Evolutionary conservation across 2,797 vertebrate species (phyloP).

Genomic region (Lacerta viridis): DNA sequence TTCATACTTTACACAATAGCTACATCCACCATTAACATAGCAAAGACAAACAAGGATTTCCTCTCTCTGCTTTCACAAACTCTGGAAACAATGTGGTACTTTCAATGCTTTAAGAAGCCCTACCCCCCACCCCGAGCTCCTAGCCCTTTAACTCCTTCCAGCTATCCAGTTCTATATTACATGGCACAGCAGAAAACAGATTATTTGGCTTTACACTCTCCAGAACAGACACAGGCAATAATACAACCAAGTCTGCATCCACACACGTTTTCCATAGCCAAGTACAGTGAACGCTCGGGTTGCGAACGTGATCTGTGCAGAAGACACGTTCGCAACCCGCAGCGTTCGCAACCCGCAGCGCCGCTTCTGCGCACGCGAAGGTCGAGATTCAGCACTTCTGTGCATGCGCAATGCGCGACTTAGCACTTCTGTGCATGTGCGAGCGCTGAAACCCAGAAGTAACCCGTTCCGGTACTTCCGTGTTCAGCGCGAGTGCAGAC

Average conservation of each 20-base stretch:
- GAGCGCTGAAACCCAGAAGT: too few species aligned
- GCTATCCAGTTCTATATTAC: background rate
- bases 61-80: background rate
- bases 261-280: background rate
- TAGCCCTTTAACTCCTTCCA: background rate
- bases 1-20: background rate
- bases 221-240: background rate
- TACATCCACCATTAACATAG: background rate
- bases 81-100: background rate
- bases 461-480: too few species aligned
- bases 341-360: too few species aligned
- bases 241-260: background rate
- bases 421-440: fast-evolving
- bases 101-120: background rate
- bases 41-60: background rate
- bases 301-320: too few species aligned
- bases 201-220: background rate
- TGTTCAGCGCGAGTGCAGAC: too few species aligned
- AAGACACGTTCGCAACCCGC: too few species aligned
- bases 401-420: too few species aligned
- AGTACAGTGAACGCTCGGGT: too few species aligned
- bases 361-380: fast-evolving
- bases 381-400: too few species aligned
- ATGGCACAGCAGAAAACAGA: background rate
- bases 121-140: background rate